These are phyloP conservation scores for Thera britannica DNA, from an alignment of 2,888 invertebrate genomes.

Conservation along the genomic window DNA sequence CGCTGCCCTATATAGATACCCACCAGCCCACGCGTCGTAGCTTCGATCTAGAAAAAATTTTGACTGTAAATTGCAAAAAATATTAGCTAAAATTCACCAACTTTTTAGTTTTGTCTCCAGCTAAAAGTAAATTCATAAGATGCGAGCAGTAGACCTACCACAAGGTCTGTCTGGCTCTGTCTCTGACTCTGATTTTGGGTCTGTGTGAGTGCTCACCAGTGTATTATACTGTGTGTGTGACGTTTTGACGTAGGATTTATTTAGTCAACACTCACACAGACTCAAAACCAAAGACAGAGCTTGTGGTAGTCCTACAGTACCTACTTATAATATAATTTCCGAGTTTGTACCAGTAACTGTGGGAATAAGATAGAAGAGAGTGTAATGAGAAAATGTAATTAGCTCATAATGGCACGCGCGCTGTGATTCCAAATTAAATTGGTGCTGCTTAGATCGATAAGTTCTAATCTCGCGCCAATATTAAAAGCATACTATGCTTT, in stretches of 20 bases:
- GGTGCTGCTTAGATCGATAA: slow-evolving; percentile 14
- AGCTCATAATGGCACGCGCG: slow-evolving; percentile 34
- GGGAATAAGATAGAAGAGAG: slow-evolving; percentile 26
- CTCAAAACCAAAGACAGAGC: too few relatives aligned
- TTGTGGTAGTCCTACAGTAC: neutral
- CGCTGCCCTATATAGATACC: neutral
- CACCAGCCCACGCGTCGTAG: too few relatives aligned
- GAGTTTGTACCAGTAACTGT: slow-evolving; percentile 29
- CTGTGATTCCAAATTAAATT: slow-evolving; percentile 31
- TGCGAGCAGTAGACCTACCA: neutral
- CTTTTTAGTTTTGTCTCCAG: neutral
- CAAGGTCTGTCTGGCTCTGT: too few relatives aligned
- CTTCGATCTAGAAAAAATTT: too few relatives aligned
- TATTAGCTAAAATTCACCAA: too few relatives aligned
- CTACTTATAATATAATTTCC: slow-evolving; percentile 6
- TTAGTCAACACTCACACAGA: too few relatives aligned
- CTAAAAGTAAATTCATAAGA: neutral
- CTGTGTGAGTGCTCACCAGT: too few relatives aligned
- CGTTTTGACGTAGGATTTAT: too few relatives aligned
- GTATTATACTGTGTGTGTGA: too few relatives aligned
- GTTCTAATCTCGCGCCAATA: neutral
- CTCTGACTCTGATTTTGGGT: too few relatives aligned
- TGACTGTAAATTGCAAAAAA: too few relatives aligned
- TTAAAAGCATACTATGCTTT: too few relatives aligned
- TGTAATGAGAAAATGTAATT: slow-evolving; percentile 44